These are phyloP conservation scores for Lepisosteus oculatus DNA, from an alignment of 2,113 vertebrate species.

Conservation along the genomic window DNA sequence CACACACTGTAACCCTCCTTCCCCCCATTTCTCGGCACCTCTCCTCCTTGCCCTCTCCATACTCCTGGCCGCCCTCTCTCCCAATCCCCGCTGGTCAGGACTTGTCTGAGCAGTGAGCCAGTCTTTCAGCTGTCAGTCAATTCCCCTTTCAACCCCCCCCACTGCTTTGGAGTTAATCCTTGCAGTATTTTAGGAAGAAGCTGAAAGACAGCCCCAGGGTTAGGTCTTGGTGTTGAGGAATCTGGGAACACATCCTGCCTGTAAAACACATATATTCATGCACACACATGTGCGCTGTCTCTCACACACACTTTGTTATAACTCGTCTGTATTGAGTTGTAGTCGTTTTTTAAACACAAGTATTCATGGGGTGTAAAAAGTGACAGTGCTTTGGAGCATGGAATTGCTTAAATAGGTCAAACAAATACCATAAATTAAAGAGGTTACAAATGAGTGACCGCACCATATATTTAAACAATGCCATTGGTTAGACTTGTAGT, in stretches of 20 bases:
- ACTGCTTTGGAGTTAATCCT: constrained; percentile 66
- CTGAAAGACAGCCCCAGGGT: constrained; percentile 53
- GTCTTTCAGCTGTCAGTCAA: constrained; percentile 69
- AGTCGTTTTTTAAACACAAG: too few relatives aligned
- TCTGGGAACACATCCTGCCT: constrained; percentile 68
- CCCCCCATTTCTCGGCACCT: neutral
- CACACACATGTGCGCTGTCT: constrained; percentile 25
- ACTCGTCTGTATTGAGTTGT: too few relatives aligned
- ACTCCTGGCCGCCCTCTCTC: constrained; percentile 4
- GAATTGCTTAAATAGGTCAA: too few relatives aligned
- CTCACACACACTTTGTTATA: neutral
- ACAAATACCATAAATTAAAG: too few relatives aligned
- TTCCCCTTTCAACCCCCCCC: constrained; percentile 41
- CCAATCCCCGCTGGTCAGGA: constrained; percentile 31
- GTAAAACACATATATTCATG: constrained; percentile 45
- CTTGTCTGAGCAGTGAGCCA: constrained; percentile 65
- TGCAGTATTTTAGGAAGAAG: constrained; percentile 61
- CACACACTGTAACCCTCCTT: neutral
- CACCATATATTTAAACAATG: too few relatives aligned
- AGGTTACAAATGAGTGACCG: too few relatives aligned
- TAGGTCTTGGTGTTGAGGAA: constrained; percentile 65
- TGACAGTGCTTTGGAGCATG: too few relatives aligned
- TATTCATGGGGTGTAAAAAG: too few relatives aligned
- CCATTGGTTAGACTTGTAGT: too few relatives aligned
- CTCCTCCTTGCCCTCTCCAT: constrained; percentile 21